Base-by-base conservation (phyloP, 2,113 vertebrate species). In the Ardeotis arabs region DNA sequence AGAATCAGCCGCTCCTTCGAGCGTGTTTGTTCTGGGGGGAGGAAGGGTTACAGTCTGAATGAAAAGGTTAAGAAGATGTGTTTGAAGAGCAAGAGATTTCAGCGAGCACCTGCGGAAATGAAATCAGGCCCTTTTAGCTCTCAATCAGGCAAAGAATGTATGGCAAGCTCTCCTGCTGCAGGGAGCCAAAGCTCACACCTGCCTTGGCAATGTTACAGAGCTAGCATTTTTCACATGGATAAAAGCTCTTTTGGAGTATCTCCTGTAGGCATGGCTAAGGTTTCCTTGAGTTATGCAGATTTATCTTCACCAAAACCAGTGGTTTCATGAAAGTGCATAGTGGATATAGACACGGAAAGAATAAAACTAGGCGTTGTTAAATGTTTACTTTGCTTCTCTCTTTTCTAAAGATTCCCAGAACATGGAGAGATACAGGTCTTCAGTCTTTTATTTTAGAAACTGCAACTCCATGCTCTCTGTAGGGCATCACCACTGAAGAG, bases 181-280 rank as follows among this genome's bases (percentile, higher is more conserved):
- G 95, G 80, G 92, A 96, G 96, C 96, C 96, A 96, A 95, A 92
- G 70, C 95, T 93, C 89, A 92, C 96, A 96, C 96, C 95, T 96
- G 96, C 37, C 94, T 96, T 97, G 96, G 94, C 95, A 96, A 14
- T 58, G 87, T 89, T 96, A 97, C 95, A 96, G 90, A 92, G 77
- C 41, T 45, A 95, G 50, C 44, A 58, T 89, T 95, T 94, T 92
- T 82, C 86, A 91, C 86, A 62, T 60, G 88, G 89, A 89, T 91
- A 87, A 96, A 89, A 92, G 77, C 80, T 89, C 74, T 89, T 85
- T 58, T 69, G 58, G 80, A 92, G 44, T 62, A 72, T 87, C 86
- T 95, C n/a, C 89, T 73, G n/a, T 79, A 24, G 50, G 70, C 49
- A 52, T 75, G 68, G 86, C 73, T 79, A 78, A 89, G 69, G 62